Conservation (phyloP, 2,888 invertebrate species). For the Pandemis heparana region DNA sequence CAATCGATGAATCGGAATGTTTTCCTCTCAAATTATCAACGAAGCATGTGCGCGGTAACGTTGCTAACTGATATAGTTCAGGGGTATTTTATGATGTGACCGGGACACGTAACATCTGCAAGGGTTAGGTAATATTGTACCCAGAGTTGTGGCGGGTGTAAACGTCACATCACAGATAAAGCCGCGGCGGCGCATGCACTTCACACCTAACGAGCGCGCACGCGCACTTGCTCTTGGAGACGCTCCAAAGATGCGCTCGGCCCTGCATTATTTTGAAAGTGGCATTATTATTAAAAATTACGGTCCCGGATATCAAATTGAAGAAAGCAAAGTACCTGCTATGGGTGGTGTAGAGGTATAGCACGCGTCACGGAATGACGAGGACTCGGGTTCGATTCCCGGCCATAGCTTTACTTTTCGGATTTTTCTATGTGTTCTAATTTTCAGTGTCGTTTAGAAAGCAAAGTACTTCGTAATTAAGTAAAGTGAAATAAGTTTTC, state of each 20-base stretch:
- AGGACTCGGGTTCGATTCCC: too few relatives aligned
- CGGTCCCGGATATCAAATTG: neutral
- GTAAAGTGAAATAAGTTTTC: neutral
- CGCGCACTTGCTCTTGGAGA: slow-evolving; percentile 34
- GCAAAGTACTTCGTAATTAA: too few relatives aligned
- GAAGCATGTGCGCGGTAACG: slow-evolving; percentile 10
- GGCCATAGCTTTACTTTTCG: too few relatives aligned
- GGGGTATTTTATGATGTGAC: neutral
- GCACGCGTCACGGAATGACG: too few relatives aligned
- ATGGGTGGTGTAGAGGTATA: too few relatives aligned
- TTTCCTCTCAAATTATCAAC: slow-evolving; percentile 29
- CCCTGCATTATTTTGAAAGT: slow-evolving; percentile 34
- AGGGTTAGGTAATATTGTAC: slow-evolving; percentile 8
- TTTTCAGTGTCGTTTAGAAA: too few relatives aligned
- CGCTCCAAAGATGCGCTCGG: slow-evolving; percentile 37
- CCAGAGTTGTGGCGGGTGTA: slow-evolving; percentile 20
- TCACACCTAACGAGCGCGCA: slow-evolving; percentile 23
- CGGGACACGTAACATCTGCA: slow-evolving; percentile 17
- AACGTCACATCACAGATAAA: slow-evolving; percentile 35
- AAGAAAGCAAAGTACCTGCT: too few relatives aligned
- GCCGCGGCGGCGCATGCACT: slow-evolving; percentile 25
- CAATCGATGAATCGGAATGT: slow-evolving; percentile 30
- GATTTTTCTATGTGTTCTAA: too few relatives aligned
- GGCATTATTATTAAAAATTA: slow-evolving; percentile 14
- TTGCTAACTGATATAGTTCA: slow-evolving; percentile 6